Evolutionary conservation across 1,140 invertebrate species (phyloP), one percentile per base, ranked within the genome.

Genomic region (Megalonaias nervosa): DNA sequence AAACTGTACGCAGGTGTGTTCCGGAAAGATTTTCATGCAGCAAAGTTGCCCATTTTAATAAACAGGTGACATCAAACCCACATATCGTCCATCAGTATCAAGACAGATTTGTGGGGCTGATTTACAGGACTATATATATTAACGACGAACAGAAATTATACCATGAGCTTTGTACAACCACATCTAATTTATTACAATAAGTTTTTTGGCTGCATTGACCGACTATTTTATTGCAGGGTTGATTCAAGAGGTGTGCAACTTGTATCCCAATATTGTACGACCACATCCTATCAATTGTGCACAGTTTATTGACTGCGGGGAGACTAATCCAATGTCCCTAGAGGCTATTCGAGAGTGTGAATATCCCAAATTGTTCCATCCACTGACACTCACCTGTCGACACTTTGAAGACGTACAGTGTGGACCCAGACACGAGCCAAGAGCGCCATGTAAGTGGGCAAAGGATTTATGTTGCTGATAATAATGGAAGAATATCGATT

Each of bases 301-400:
- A 12, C 66, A 70, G 26, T 75, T 67, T 31, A 69, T 69, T 26
- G 31, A 71, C 48, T 67, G 67, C 57, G 65, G 75, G 23, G 71
- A 80, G 48, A n/a, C 71, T 19, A 13, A 81, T 79, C 65, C 74
- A 79, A 17, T 60, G 2, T 17, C 58, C 13, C 4, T 60, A n/a
- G 64, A 69, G 11, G 31, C 56, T 16, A 31, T 65, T n/a, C 67
- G 71, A 31, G 86, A 87, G 66, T 87, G 87, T 77, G 77, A 80
- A 13, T 88, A 87, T 58, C 87, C 87, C 0, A 81, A 87, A 26
- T 79, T 88, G 14, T 88, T 85, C 77, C 83, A 85, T 60, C 58
- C 66, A 11, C 64, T 74, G 11, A 80, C 82, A 0, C 26, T 69
- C 0, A 79, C 67, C 11, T 87, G 87, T 75, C 69, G 82, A 59